Evolutionary conservation across 2,888 invertebrate species (phyloP).

Genomic region (Sipha maydis): DNA sequence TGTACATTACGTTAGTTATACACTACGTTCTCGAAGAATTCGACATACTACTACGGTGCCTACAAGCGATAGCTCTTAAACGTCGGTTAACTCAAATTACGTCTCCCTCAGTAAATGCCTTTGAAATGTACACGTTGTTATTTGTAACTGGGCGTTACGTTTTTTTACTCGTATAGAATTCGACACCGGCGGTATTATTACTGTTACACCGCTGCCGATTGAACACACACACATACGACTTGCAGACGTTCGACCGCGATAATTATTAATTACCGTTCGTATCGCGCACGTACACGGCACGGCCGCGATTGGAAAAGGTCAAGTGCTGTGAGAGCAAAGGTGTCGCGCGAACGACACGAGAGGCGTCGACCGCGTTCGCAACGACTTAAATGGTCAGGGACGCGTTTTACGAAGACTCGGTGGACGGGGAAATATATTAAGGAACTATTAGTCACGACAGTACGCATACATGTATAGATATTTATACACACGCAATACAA

Average conservation of each 20-base stretch:
- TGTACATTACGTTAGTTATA: background rate
- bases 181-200: no score
- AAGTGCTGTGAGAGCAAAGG: background rate
- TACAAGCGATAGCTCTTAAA: no score
- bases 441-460: background rate
- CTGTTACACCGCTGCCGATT: no score
- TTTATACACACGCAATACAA: no score
- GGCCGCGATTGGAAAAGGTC: background rate
- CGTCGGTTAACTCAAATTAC: no score
- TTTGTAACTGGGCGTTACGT: no score
- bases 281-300: background rate
- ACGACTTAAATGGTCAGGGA: background rate
- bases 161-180: no score
- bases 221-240: background rate
- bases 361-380: background rate
- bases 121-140: no score
- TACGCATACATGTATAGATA: no score
- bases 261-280: background rate
- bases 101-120: no score
- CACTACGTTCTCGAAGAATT: background rate
- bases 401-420: background rate
- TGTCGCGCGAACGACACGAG: no score
- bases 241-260: background rate
- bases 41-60: background rate
- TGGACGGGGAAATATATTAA: background rate